phyloP scores from a whole-genome alignment of 1,140 invertebrate species.

The Theocolax elegans region DNA sequence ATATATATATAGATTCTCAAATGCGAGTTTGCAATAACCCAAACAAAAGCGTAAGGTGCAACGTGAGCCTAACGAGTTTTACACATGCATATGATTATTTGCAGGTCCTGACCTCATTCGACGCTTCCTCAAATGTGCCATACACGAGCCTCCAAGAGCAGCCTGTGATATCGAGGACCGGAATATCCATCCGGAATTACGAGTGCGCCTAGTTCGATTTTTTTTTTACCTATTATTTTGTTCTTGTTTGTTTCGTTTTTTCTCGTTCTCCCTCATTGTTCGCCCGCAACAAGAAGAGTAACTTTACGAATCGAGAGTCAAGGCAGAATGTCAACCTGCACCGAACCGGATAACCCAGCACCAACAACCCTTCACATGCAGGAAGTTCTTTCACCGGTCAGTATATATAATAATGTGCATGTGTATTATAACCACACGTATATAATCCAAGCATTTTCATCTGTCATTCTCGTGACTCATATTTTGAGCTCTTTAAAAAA shows the following conservation, averaged over 20 bases:
- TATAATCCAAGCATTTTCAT: not conserved
- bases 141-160: slow-evolving; percentile 52
- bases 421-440: not conserved
- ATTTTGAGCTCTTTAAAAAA: too few relatives aligned
- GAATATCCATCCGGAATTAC: slow-evolving; percentile 35
- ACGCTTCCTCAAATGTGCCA: slow-evolving; percentile 58
- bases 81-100: too few relatives aligned
- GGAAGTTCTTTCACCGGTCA: slow-evolving; percentile 65
- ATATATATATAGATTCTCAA: too few relatives aligned
- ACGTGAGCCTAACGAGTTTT: too few relatives aligned
- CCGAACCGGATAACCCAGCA: slow-evolving; percentile 61
- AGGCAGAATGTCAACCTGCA: slow-evolving; percentile 64
- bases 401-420: slow-evolving; percentile 41
- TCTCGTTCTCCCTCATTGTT: too few relatives aligned
- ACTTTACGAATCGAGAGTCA: slow-evolving; percentile 1
- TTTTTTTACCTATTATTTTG: not conserved
- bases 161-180: slow-evolving; percentile 61
- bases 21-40: too few relatives aligned
- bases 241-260: too few relatives aligned
- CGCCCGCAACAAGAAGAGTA: slow-evolving; percentile 33
- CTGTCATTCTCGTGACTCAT: not conserved
- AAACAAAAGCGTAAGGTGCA: too few relatives aligned
- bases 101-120: slow-evolving; percentile 51
- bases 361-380: slow-evolving; percentile 60
- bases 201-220: slow-evolving; percentile 14